Base-by-base conservation (phyloP, 2,888 invertebrate genomes). In the Meandrusa payeni region DNA sequence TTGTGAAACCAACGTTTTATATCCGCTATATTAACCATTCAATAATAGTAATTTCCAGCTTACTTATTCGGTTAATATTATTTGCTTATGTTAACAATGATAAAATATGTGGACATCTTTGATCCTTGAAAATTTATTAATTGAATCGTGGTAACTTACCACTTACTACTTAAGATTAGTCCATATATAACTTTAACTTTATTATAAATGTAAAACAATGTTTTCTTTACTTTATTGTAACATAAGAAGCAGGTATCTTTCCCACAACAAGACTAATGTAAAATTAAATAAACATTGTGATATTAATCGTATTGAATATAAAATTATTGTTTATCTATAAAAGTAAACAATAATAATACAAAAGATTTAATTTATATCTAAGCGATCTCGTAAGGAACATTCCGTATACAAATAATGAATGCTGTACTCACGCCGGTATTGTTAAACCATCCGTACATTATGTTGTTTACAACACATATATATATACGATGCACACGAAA, bases 401-500 rank as follows among this genome's bases (percentile, higher is more conserved):
- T 7, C 4, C 41, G 17, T 24, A 7, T 5, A 7, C 37, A 38
- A 33, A 37, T 27, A 44, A 41, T 32, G 43, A 53, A 51, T 24
- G 11, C 3, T 46, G 40, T 71, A 74, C 74, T 74, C 59, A 74
- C 64, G 39, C 50, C 43, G 37, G 53, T 52, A 52, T 54, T 60
- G 48, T 51, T 63, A 57, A 53, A 64, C 57, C 52, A 61, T 55
- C 63, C 65, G 52, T 60, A 60, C 69, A 72, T 69, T 46, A 47
- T 53, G 39, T 33, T 48, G 49, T 40, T 47, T 41, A 36, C 41
- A 46, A 41, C 28, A 43, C 49, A 51, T 40, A 17, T 40, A 33
- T 26, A 48, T 7, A 34, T 23, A 12, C 7, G 4, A 27, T 11
- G 29, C 28, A 26, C 38, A 43, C 31, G 11, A 32, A n/a, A 29